These are phyloP conservation scores for Rhogogaster chlorosoma DNA, from an alignment of 2,888 invertebrate genomes.

Conservation along the genomic window DNA sequence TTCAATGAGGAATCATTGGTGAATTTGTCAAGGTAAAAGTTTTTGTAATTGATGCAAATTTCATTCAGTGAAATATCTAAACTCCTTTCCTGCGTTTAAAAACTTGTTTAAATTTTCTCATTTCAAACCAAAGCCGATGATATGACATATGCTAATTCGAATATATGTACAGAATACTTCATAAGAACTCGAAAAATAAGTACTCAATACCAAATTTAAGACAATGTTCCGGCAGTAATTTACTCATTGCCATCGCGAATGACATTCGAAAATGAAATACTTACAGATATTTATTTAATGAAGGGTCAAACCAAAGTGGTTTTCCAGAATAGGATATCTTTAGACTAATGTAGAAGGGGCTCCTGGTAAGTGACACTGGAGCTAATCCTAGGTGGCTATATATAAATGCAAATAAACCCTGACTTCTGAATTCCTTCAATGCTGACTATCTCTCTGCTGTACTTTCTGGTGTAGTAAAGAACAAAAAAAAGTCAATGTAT, in stretches of 20 bases:
- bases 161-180: neutral
- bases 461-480: conserved; percentile 25
- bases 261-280: neutral
- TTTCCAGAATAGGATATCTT: conserved; percentile 47
- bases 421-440: conserved; percentile 70
- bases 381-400: conserved; percentile 67
- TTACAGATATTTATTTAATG: conserved; percentile 28
- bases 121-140: neutral
- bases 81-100: neutral
- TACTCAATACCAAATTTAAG: neutral
- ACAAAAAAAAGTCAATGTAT: neutral
- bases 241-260: neutral
- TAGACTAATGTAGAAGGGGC: conserved; percentile 33
- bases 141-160: neutral
- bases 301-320: conserved; percentile 32
- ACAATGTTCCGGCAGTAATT: neutral
- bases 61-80: neutral
- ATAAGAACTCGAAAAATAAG: neutral
- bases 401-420: conserved; percentile 76
- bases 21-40: neutral
- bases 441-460: conserved; percentile 43
- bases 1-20: neutral
- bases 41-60: conserved; percentile 6
- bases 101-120: neutral
- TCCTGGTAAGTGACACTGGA: conserved; percentile 49